Conservation (phyloP, 2,797 vertebrate genomes). For the Cryptoblepharus egeriae region DNA sequence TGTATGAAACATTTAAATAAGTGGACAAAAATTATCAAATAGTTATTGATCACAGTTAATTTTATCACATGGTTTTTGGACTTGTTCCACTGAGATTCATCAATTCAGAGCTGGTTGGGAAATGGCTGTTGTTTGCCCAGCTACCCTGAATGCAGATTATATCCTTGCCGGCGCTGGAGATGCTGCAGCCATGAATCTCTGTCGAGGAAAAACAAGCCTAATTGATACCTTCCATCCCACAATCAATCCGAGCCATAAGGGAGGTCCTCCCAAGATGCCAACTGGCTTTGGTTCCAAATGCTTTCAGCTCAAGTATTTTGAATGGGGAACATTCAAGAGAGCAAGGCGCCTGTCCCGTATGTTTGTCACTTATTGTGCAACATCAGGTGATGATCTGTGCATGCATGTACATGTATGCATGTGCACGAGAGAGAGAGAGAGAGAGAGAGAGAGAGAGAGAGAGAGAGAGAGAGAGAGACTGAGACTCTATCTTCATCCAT, state of each 20-base stretch:
- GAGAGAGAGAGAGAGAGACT: too few species aligned
- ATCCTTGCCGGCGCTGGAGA: neutral
- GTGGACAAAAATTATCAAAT: neutral
- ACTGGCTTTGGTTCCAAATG: neutral
- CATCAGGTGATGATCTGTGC: neutral
- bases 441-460: too few species aligned
- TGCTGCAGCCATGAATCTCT: neutral
- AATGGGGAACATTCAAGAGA: neutral
- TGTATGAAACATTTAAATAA: neutral
- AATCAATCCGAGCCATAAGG: neutral
- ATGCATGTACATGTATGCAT: neutral
- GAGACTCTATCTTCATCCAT: neutral
- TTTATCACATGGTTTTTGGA: neutral
- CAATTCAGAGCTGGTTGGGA: neutral
- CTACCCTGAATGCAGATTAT: neutral
- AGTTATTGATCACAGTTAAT: neutral
- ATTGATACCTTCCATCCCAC: neutral
- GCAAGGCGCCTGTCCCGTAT: neutral
- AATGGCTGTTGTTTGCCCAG: too few species aligned
- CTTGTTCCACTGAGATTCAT: neutral
- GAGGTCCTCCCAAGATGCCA: neutral
- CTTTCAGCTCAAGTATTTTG: neutral
- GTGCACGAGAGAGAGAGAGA: too few species aligned
- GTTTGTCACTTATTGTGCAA: neutral
- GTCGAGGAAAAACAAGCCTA: neutral